Evolutionary conservation across 2,113 vertebrate genomes (phyloP).

Genomic region (Erythrocebus patas): DNA sequence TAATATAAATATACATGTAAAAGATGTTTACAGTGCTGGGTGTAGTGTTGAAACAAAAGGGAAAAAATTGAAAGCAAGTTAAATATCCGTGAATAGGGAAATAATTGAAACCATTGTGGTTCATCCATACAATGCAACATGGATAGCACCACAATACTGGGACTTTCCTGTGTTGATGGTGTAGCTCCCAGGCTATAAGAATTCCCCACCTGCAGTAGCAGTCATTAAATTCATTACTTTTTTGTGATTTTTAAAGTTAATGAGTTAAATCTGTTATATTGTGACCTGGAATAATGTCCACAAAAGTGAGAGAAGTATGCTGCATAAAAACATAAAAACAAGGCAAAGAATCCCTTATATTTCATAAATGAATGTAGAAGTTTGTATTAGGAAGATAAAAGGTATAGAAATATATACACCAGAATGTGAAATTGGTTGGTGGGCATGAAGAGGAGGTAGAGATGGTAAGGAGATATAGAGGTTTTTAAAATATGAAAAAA

Average conservation of each 20-base stretch:
- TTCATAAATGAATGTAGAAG: not conserved
- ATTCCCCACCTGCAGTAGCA: not conserved
- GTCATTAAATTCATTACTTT: not conserved
- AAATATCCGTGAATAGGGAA: not conserved
- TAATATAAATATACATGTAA: not conserved
- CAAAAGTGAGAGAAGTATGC: not conserved
- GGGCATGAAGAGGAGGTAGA: not conserved
- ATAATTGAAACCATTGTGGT: not conserved
- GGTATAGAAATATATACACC: rapidly evolving
- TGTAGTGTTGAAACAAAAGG: not conserved
- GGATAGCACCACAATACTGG: not conserved
- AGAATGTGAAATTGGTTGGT: not conserved
- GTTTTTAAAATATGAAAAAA: not conserved
- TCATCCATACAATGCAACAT: not conserved
- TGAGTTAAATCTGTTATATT: not conserved
- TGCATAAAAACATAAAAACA: not conserved
- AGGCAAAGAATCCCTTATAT: not conserved
- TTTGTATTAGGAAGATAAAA: not conserved
- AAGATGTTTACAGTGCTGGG: not conserved
- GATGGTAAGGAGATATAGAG: not conserved
- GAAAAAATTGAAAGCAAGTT: not conserved
- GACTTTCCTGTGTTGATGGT: not conserved
- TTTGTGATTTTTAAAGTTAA: not conserved
- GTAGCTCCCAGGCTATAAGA: not conserved
- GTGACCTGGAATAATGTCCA: not conserved